Conservation (phyloP, 2,888 invertebrate genomes). For the Phortica magna region DNA sequence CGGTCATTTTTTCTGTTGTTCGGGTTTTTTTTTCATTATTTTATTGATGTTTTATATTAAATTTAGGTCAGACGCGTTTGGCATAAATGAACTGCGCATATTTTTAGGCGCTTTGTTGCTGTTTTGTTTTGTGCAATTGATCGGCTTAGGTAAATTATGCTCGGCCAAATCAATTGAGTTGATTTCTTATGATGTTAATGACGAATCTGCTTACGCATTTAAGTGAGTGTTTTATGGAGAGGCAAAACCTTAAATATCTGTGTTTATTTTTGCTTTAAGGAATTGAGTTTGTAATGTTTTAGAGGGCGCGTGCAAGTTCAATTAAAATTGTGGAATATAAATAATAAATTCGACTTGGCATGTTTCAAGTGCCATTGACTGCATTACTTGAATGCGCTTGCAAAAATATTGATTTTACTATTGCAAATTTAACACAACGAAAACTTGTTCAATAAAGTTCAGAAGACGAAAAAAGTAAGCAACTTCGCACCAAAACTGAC, state of each 20-base stretch:
- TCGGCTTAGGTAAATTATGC: not conserved
- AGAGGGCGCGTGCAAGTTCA: too few species aligned
- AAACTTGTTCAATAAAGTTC: not conserved
- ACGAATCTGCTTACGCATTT: too few species aligned
- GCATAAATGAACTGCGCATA: not conserved
- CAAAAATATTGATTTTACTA: too few species aligned
- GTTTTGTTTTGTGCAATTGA: not conserved
- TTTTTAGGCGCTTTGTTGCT: not conserved
- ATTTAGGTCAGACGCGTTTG: constrained; percentile 61
- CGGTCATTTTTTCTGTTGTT: constrained; percentile 58
- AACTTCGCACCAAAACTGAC: constrained; percentile 46
- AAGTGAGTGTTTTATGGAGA: too few species aligned
- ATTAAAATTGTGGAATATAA: too few species aligned
- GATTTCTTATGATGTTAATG: not conserved
- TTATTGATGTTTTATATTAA: constrained; percentile 4
- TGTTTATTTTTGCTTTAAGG: too few species aligned
- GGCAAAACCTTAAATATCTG: too few species aligned
- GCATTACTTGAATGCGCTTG: too few species aligned
- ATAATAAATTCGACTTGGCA: too few species aligned
- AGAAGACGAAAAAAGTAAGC: not conserved
- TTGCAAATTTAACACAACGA: not conserved
- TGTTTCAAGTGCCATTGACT: too few species aligned
- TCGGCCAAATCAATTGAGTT: not conserved
- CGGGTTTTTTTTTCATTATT: constrained; percentile 11
- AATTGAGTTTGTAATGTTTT: too few species aligned